phyloP scores from a whole-genome alignment of 2,888 invertebrate species.

The Ichneumoninae sp. region DNA sequence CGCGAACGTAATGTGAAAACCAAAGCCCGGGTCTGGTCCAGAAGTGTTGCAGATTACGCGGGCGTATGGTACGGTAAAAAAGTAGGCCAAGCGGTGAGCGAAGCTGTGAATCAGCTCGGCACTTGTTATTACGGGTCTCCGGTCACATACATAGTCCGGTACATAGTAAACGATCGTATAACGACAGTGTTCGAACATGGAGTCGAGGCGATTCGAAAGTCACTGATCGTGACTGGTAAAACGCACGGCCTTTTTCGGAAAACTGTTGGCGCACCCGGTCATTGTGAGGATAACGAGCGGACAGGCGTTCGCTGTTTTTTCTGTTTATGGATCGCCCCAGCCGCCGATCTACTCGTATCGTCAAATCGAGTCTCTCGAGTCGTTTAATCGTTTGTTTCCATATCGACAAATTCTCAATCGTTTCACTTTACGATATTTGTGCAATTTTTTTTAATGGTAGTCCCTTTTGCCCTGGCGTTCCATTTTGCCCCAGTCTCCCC shows the following conservation, averaged over 20 bases:
- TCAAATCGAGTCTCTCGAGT: background rate
- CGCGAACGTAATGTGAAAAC: background rate
- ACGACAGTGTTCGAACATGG: background rate
- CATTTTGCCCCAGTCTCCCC: background rate
- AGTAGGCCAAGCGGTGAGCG: slow-evolving; percentile 4
- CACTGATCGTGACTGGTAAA: background rate
- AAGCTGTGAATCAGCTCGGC: slow-evolving; percentile 6
- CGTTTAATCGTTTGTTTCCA: background rate
- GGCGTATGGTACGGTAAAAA: background rate
- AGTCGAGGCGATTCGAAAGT: slow-evolving; percentile 2
- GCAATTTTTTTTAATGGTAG: background rate
- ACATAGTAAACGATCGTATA: background rate
- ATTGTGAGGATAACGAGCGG: background rate
- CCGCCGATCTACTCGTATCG: background rate
- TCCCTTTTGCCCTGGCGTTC: no score
- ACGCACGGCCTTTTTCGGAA: background rate
- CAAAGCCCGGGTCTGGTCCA: background rate
- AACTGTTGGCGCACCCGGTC: background rate
- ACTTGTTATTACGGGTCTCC: slow-evolving; percentile 3
- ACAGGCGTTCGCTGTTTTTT: background rate
- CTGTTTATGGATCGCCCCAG: background rate
- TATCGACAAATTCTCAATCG: background rate
- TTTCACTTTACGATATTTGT: background rate
- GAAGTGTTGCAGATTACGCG: background rate
- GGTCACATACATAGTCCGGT: background rate